Conservation (phyloP, 2,888 invertebrate genomes). For the Vanessa cardui region DNA sequence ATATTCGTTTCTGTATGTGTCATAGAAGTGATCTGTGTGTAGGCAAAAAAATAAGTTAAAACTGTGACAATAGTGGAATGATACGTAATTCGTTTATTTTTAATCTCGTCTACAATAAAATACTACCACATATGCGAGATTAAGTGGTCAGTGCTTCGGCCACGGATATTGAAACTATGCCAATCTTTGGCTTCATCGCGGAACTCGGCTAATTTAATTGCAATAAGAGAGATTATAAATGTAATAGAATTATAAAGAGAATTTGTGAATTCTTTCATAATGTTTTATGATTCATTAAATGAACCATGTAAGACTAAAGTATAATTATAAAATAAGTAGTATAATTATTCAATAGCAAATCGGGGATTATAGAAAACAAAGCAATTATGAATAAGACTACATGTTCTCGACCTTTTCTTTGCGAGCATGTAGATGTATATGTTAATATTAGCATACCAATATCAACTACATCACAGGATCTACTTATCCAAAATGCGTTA, state of each 20-base stretch:
- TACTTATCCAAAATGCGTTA: too few relatives aligned
- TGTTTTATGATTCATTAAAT: background rate
- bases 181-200: conserved; percentile 34
- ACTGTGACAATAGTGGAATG: conserved; percentile 2
- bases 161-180: conserved; percentile 42
- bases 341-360: too few relatives aligned
- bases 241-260: too few relatives aligned
- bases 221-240: background rate
- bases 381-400: background rate
- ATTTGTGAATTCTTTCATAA: background rate
- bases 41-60: background rate
- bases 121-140: conserved; percentile 40
- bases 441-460: too few relatives aligned
- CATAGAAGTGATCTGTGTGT: background rate
- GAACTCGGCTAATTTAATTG: conserved; percentile 11
- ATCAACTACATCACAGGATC: too few relatives aligned
- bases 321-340: too few relatives aligned
- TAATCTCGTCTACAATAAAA: conserved; percentile 40
- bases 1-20: too few relatives aligned
- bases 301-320: too few relatives aligned
- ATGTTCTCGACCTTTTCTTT: too few relatives aligned
- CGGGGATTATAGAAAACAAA: too few relatives aligned
- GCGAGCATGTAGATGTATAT: too few relatives aligned
- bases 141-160: conserved; percentile 45
- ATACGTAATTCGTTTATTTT: conserved; percentile 31